Evolutionary conservation across 2,113 vertebrate genomes (phyloP).

Genomic region (Anolis sagrei): DNA sequence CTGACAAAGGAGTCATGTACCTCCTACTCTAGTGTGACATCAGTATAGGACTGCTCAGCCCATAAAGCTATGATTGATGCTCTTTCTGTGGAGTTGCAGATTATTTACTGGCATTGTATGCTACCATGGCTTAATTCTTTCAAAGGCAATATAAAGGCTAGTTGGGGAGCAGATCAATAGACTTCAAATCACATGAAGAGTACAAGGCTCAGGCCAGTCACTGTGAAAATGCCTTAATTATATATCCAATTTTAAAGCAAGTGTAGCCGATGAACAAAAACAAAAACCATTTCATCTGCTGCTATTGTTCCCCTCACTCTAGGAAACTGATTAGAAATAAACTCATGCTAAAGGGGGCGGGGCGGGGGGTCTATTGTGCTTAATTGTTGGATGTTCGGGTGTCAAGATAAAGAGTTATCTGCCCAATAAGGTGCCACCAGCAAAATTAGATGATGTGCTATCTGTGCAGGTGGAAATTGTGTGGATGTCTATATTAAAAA

Average conservation of each 20-base stretch:
- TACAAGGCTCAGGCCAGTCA: conserved; percentile 45
- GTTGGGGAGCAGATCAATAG: conserved; percentile 45
- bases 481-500: neutral
- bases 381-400: conserved; percentile 16
- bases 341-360: conserved; percentile 18
- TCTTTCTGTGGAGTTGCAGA: conserved; percentile 51
- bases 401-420: conserved; percentile 16
- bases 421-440: neutral
- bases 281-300: conserved; percentile 1
- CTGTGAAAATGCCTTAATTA: conserved; percentile 67
- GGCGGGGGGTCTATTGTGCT: neutral
- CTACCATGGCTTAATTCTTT: conserved; percentile 52
- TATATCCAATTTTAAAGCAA: conserved; percentile 51
- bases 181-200: conserved; percentile 35
- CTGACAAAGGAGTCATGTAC: too few relatives aligned
- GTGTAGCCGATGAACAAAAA: conserved; percentile 11
- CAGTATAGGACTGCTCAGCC: neutral
- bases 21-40: neutral
- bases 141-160: conserved; percentile 39
- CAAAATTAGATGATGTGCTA: neutral
- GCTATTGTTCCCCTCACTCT: neutral
- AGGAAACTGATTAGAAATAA: conserved; percentile 16
- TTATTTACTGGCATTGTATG: conserved; percentile 52
- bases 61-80: conserved; percentile 46
- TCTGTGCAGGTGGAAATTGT: neutral